Conservation (phyloP, 2,888 invertebrate species). For the Cactoblastis cactorum region DNA sequence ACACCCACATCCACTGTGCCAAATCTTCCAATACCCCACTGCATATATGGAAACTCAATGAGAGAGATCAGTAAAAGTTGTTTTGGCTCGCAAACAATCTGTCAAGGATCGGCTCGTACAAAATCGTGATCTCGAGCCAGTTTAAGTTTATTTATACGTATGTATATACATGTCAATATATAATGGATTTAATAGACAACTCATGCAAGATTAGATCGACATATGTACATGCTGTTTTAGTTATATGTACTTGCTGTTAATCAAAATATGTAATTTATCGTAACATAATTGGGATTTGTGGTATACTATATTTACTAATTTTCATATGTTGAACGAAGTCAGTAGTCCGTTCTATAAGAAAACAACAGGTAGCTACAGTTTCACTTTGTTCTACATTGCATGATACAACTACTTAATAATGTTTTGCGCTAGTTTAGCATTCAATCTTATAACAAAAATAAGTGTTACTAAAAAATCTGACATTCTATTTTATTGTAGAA, state of each 20-base stretch:
- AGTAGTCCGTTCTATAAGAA: background rate
- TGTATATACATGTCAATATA: background rate
- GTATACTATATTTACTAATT: background rate
- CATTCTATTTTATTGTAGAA: background rate
- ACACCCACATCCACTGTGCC: conserved; percentile 69
- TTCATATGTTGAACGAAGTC: background rate
- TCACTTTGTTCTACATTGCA: background rate
- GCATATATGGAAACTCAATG: conserved; percentile 49
- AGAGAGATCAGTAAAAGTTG: conserved; percentile 59
- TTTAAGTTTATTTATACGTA: conserved; percentile 22
- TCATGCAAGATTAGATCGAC: background rate
- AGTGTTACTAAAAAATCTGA: background rate
- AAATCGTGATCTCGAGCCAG: conserved; percentile 26
- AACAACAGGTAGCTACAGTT: background rate
- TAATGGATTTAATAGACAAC: conserved; percentile 10
- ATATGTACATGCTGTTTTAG: background rate
- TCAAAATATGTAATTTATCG: background rate
- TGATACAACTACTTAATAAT: background rate
- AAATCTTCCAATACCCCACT: conserved; percentile 59
- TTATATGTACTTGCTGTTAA: background rate
- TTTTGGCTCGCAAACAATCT: conserved; percentile 38
- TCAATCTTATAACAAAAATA: background rate
- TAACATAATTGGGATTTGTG: background rate
- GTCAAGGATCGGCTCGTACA: conserved; percentile 7
- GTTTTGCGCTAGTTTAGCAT: background rate